Evolutionary conservation across 1,140 invertebrate genomes (phyloP).

Genomic region (Drosophila rufa): DNA sequence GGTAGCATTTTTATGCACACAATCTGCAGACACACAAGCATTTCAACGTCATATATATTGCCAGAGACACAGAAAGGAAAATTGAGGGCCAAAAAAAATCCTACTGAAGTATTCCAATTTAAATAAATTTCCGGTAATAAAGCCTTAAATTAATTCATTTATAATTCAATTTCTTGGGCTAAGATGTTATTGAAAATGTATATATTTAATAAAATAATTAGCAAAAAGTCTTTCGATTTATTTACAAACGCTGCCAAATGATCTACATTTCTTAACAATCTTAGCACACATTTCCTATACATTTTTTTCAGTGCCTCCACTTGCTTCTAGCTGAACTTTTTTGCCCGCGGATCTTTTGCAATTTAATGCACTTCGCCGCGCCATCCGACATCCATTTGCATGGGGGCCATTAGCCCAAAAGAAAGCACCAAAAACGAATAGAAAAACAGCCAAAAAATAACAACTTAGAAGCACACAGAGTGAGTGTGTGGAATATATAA

Average conservation of each 20-base stretch:
- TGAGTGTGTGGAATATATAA: slow-evolving; percentile 12
- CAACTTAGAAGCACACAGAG: slow-evolving; percentile 1
- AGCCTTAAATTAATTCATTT: too few relatives aligned
- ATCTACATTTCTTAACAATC: too few relatives aligned
- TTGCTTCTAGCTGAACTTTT: slow-evolving; percentile 15
- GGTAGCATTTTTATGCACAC: slow-evolving; percentile 43
- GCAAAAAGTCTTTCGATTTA: background rate
- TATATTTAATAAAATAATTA: too few relatives aligned
- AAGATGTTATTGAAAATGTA: too few relatives aligned
- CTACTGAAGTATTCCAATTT: too few relatives aligned
- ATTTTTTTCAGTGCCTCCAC: slow-evolving; percentile 1
- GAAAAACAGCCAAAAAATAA: background rate
- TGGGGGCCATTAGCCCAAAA: slow-evolving; percentile 13
- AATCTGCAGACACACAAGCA: slow-evolving; percentile 26
- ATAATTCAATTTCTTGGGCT: too few relatives aligned
- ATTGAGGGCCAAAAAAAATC: background rate
- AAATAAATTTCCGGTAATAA: background rate
- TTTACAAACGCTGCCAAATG: background rate
- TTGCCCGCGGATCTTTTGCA: slow-evolving; percentile 29
- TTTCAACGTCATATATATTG: slow-evolving; percentile 2
- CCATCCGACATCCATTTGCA: slow-evolving; percentile 20
- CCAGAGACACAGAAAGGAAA: background rate
- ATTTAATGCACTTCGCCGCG: slow-evolving; percentile 23
- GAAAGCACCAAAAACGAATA: background rate
- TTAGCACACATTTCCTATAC: too few relatives aligned